A percentile compares a stretch with the other conserved stretches of the same genome.
These are phyloP conservation scores for Pterobdella sp. DNA, from an alignment of 2,888 invertebrate species.

Conservation along the genomic window DNA sequence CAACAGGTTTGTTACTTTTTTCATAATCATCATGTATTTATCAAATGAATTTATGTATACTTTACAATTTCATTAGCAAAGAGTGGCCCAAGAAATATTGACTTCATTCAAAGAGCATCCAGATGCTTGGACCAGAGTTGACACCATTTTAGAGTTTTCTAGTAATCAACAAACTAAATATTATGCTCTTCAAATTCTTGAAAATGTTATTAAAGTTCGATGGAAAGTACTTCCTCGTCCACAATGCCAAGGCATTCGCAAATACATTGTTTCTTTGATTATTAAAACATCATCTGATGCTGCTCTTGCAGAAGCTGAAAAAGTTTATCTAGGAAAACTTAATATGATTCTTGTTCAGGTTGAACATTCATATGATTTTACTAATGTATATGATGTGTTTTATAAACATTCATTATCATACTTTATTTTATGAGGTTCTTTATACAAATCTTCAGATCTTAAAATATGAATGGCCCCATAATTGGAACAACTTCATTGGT, in stretches of 20 bases:
- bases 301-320: constrained; percentile 77
- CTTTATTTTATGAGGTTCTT: too few species aligned
- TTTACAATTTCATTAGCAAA: constrained; percentile 43
- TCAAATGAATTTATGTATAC: neutral
- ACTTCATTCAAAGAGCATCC: constrained; percentile 94
- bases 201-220: constrained; percentile 93
- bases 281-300: constrained; percentile 94
- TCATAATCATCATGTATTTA: neutral
- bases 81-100: constrained; percentile 82
- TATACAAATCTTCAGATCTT: constrained; percentile 74
- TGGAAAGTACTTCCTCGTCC: constrained; percentile 97
- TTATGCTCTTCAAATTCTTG: constrained; percentile 95
- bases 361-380: constrained; percentile 34
- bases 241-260: constrained; percentile 97
- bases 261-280: constrained; percentile 94
- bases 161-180: constrained; percentile 95
- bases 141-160: constrained; percentile 94
- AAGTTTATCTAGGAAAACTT: constrained; percentile 91
- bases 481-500: constrained; percentile 97
- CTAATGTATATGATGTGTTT: too few species aligned
- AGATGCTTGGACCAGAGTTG: constrained; percentile 97
- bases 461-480: constrained; percentile 98
- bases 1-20: constrained; percentile 56
- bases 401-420: too few species aligned
- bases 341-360: constrained; percentile 97